Evolutionary conservation across 2,888 invertebrate genomes (phyloP), one percentile per base, ranked within the genome.

Genomic region (Eristalis pertinax): DNA sequence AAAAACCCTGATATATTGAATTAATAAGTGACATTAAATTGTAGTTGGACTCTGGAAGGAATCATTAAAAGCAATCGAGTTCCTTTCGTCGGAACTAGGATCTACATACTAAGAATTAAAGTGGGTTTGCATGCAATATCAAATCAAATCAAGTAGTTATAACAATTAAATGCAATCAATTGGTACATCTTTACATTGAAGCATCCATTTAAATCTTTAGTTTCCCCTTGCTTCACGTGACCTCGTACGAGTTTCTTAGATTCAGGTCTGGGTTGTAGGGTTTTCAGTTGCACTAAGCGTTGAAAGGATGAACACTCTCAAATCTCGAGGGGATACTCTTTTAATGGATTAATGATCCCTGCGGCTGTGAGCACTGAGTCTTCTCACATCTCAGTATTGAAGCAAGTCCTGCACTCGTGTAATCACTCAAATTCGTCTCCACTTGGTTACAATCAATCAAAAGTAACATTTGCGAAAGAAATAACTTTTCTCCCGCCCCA

Each of bases 401-500:
- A 41, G 19, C 50, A 65, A 67, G 65, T 35, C 29, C 13, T 67
- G n/a, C 43, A 70, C 29, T 43, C 72, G n/a, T 24, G 60, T 43
- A 73, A 73, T 73, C 67, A 79, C 64, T 78, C 70, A 70, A 78
- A 78, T 64, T 78, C 58, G 32, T 58, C 50, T 70, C 58, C 58
- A 70, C 56, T 78, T 64, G 65, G 11, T 67, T 65, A 32, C 67
- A 73, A 79, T 79, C 79, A 60, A 79, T 79, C 72, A 79, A 11
- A 67, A 26, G 65, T 38, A 64, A 70, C 64, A 77, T 50, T 67
- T 67, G 69, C 63, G 56, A 19, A 41, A 68, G 58, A 78, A 64
- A 63, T 69, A 78, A 70, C n/a, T 32, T 64, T 41, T 56, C 43
- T 19, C 29, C 56, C 32, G 19, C 2, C 32, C 8, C 4, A 22